These are phyloP conservation scores for Gila robusta DNA, from an alignment of 2,797 vertebrate genomes.

Conservation along the genomic window DNA sequence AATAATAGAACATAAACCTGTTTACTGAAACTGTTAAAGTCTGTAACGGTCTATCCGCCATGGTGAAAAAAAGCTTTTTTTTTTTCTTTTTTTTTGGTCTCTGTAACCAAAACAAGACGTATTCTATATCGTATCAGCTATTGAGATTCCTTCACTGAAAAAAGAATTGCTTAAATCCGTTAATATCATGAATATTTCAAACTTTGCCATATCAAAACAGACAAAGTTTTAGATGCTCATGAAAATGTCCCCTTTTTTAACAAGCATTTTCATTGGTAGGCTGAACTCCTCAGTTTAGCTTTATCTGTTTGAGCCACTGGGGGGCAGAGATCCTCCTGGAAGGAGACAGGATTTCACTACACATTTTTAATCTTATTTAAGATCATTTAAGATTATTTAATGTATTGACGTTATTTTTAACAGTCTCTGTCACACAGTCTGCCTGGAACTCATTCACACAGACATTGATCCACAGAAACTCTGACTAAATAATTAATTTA, in stretches of 20 bases:
- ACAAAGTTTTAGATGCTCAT: background rate
- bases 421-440: background rate
- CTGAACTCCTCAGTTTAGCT: background rate
- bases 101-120: constrained; percentile 86
- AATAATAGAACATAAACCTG: constrained; percentile 13
- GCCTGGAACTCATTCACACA: background rate
- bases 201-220: background rate
- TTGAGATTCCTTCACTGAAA: constrained; percentile 92
- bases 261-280: background rate
- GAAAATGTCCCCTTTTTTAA: background rate
- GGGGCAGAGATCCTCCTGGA: constrained; percentile 46
- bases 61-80: constrained; percentile 84
- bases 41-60: constrained; percentile 88
- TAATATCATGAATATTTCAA: background rate
- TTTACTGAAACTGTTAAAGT: constrained; percentile 82
- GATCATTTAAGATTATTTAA: background rate
- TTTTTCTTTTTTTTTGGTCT: constrained; percentile 86
- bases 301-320: constrained; percentile 49
- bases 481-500: background rate
- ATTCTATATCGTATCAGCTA: constrained; percentile 90
- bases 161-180: constrained; percentile 54
- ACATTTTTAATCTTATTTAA: background rate
- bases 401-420: background rate
- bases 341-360: background rate
- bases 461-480: background rate